Evolutionary conservation across 2,113 vertebrate genomes (phyloP), one percentile per base, ranked within the genome.

Genomic region (Cyanoderma ruficeps): DNA sequence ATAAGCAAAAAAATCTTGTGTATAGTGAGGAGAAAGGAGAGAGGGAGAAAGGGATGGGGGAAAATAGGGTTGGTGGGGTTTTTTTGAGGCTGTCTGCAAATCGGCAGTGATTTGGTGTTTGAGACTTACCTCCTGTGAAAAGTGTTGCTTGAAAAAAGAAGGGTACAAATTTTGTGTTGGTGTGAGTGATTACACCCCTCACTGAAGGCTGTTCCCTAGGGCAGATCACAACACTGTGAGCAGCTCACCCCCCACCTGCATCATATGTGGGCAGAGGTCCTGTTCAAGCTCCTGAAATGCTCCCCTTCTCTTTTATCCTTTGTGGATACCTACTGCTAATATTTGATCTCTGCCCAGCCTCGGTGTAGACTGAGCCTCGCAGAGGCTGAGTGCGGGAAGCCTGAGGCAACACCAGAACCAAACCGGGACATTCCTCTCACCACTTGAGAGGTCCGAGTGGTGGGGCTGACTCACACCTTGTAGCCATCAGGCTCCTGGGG

Each of bases 401-500:
- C 59, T 55, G 60, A 19, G 64, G 33, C 64, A 23, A 67, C 59
- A 1, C 27, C 3, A 30, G 65, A 67, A n/a, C 42, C 53, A 70
- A 56, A n/a, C n/a, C 0, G 1, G 86, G 74, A 84, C 88, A 63
- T 90, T 52, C 60, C 87, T 87, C 65, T 49, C 21, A n/a, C 11
- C 80, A 53, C 92, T 91, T 30, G 56, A 96, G 75, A 57, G 75
- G 67, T 56, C 31, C 0, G 70, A 93, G 85, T 53, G 50, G 19
- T 80, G 80, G 39, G 31, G 72, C 95, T 82, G 83, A 82, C 83
- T 94, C 89, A 86, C 57, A 52, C 82, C 59, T 81, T 59, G 57
- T 25, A 95, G 91, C 96, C 82, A 33, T 71, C 95, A 83, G 95
- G 82, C 94, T 97, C 94, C 97, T 84, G 94, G 81, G 93, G 35